phyloP scores from a whole-genome alignment of 64 coral and sea anemone genomes.

The Dendrophyllia cribrosa region DNA sequence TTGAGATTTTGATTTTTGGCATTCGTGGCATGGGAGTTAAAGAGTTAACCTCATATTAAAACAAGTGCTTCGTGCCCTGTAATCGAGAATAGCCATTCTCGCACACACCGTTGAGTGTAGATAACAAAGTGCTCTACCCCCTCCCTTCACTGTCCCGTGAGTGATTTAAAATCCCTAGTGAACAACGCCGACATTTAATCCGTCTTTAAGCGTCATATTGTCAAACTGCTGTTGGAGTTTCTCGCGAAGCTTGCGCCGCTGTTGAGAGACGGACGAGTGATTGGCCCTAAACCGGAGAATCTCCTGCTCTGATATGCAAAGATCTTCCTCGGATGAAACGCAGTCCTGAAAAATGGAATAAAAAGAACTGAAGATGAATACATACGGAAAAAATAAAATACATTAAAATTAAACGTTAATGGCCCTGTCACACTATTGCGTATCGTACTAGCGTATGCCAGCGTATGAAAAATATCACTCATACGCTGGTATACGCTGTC shows the following conservation, averaged over 20 bases:
- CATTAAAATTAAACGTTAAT: no score
- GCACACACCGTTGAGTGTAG: background rate
- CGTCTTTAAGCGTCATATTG: constrained; percentile 81
- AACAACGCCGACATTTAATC: constrained; percentile 68
- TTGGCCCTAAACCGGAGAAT: constrained; percentile 86
- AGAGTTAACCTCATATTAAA: no score
- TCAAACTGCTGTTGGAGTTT: constrained; percentile 91
- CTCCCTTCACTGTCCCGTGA: background rate
- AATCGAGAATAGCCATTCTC: background rate
- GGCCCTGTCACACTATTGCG: no score
- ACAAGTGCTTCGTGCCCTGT: no score
- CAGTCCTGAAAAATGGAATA: constrained; percentile 60
- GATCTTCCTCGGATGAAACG: constrained; percentile 85
- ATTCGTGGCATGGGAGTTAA: no score
- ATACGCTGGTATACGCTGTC: no score
- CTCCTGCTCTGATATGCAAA: constrained; percentile 86
- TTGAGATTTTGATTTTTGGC: no score
- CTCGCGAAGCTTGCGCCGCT: constrained; percentile 82
- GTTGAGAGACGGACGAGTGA: constrained; percentile 76
- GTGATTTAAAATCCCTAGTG: constrained; percentile 47
- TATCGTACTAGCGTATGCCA: no score
- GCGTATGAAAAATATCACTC: no score
- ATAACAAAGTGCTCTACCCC: background rate
- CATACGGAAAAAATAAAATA: background rate
- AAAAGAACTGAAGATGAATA: background rate